Conservation (phyloP, 2,797 vertebrate genomes). For the Strix occidentalis region DNA sequence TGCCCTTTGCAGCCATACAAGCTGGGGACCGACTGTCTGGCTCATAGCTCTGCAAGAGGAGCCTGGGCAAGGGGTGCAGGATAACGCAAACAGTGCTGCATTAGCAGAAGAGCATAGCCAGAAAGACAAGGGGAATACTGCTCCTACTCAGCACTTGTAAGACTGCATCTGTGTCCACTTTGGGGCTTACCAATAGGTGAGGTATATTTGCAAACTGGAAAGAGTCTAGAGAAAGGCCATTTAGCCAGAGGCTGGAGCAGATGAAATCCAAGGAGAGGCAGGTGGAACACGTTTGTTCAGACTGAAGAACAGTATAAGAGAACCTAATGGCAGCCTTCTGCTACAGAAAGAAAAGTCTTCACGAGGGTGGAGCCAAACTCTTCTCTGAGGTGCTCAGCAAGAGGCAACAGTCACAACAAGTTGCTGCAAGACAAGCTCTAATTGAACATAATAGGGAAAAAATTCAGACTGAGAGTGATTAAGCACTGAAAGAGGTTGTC, state of each 20-base stretch:
- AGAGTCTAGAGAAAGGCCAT: not conserved
- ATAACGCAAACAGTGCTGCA: not conserved
- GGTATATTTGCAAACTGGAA: not conserved
- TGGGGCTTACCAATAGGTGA: not conserved
- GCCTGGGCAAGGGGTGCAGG: not conserved
- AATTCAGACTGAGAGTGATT: not conserved
- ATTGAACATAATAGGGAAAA: not conserved
- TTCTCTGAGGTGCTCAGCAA: not conserved
- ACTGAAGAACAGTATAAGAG: not conserved
- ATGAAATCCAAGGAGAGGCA: not conserved
- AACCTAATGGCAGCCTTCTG: not conserved
- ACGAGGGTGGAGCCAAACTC: not conserved
- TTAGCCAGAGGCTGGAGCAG: not conserved
- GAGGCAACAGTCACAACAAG: not conserved
- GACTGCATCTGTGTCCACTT: not conserved
- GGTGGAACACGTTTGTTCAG: not conserved
- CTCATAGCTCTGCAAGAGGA: not conserved
- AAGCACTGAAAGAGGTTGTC: not conserved
- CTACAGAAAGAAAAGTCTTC: not conserved
- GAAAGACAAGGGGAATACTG: not conserved
- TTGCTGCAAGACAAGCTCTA: not conserved
- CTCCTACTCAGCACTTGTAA: not conserved
- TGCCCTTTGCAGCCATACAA: not conserved
- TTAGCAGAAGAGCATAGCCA: not conserved
- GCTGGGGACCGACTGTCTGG: not conserved